Conservation (phyloP, 2,888 invertebrate genomes). For the Hanleya hanleyi region DNA sequence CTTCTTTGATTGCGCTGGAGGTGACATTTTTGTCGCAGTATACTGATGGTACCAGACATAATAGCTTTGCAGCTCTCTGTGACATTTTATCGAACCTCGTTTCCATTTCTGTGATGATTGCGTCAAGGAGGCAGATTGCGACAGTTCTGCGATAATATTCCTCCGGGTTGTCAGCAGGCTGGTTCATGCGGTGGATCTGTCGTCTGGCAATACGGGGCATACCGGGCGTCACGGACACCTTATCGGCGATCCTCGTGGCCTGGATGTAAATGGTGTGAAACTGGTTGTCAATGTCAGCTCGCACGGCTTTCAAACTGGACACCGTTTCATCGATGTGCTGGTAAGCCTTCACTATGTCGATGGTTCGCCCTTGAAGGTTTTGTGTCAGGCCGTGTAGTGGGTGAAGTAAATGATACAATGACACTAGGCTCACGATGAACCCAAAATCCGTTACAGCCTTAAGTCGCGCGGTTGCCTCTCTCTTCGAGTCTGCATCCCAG, state of each 20-base stretch:
- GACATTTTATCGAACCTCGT: background rate
- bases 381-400: conserved; percentile 10
- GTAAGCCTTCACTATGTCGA: conserved; percentile 14
- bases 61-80: background rate
- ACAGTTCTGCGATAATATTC: background rate
- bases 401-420: conserved; percentile 16
- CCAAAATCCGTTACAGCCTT: conserved; percentile 11
- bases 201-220: background rate
- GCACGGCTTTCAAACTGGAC: background rate
- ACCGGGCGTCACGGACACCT: background rate
- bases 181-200: background rate
- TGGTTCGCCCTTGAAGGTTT: conserved; percentile 5
- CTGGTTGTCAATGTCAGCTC: conserved; percentile 14
- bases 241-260: background rate
- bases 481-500: conserved; percentile 6
- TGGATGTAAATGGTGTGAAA: conserved; percentile 8
- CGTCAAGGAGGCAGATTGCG: background rate
- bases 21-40: too few species aligned
- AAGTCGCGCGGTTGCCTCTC: background rate
- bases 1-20: too few species aligned
- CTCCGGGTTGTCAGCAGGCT: background rate
- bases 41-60: background rate
- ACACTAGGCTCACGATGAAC: conserved; percentile 12
- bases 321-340: background rate
- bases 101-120: background rate